Evolutionary conservation across 1,140 invertebrate genomes (phyloP).

Genomic region (Aphis gossypii): DNA sequence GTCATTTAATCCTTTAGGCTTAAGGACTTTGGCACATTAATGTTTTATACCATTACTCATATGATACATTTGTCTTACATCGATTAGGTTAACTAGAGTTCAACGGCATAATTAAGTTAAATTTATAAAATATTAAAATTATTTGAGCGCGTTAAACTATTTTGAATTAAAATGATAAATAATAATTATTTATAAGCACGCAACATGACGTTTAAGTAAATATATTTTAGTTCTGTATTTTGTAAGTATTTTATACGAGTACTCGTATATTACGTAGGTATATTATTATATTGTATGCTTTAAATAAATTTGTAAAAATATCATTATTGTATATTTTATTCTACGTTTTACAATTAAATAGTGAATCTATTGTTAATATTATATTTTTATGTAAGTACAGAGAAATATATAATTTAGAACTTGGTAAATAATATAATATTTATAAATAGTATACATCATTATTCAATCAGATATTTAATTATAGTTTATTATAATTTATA

Average conservation of each 20-base stretch:
- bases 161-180: neutral
- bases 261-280: no score
- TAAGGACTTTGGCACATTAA: neutral
- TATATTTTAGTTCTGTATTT: neutral
- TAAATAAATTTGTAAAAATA: neutral
- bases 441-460: neutral
- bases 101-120: neutral
- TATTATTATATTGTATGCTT: neutral
- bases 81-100: neutral
- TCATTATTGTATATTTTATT: neutral
- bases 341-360: neutral
- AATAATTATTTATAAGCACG: neutral
- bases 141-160: neutral
- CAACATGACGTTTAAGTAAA: neutral
- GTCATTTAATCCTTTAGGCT: neutral
- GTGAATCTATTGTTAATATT: neutral
- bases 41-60: neutral
- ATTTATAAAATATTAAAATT: neutral
- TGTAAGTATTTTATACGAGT: neutral
- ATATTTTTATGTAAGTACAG: no score
- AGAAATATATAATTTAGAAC: neutral
- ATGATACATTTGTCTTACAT: neutral
- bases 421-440: neutral
- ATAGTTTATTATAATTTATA: neutral
- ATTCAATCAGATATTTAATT: conserved; percentile 19